phyloP scores from a whole-genome alignment of 2,888 invertebrate species.

The Chrysotoxum bicinctum region DNA sequence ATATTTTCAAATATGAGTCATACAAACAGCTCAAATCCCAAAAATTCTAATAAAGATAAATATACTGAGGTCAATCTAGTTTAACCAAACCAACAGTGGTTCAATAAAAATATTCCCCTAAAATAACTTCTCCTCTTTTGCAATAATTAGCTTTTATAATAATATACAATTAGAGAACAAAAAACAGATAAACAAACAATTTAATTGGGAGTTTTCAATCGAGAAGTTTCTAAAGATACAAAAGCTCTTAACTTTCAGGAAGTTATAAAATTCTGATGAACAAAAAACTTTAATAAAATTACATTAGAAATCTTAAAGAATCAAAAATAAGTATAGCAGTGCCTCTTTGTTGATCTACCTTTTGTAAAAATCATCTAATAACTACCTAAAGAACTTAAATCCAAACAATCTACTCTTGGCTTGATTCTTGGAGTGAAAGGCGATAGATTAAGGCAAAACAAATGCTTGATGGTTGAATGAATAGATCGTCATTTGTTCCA shows the following conservation, averaged over 20 bases:
- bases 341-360: constrained; percentile 19
- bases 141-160: background rate
- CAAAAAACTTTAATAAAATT: background rate
- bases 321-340: background rate
- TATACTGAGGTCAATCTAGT: background rate
- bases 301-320: constrained; percentile 11
- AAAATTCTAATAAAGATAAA: no score
- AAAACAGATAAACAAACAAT: constrained; percentile 24
- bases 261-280: background rate
- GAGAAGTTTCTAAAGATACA: background rate
- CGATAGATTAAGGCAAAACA: constrained; percentile 12
- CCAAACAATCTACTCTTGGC: constrained; percentile 10
- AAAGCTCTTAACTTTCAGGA: constrained; percentile 29
- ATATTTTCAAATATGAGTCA: no score
- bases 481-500: constrained; percentile 5
- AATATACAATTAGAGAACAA: background rate
- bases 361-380: constrained; percentile 24
- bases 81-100: background rate
- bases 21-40: no score
- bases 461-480: constrained; percentile 1
- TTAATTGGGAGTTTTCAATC: constrained; percentile 20
- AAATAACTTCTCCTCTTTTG: background rate
- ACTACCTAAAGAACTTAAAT: constrained; percentile 1
- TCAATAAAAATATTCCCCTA: background rate
- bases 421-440: constrained; percentile 13